phyloP scores from a whole-genome alignment of 1,140 invertebrate genomes.

The Schmidtea mediterranea region DNA sequence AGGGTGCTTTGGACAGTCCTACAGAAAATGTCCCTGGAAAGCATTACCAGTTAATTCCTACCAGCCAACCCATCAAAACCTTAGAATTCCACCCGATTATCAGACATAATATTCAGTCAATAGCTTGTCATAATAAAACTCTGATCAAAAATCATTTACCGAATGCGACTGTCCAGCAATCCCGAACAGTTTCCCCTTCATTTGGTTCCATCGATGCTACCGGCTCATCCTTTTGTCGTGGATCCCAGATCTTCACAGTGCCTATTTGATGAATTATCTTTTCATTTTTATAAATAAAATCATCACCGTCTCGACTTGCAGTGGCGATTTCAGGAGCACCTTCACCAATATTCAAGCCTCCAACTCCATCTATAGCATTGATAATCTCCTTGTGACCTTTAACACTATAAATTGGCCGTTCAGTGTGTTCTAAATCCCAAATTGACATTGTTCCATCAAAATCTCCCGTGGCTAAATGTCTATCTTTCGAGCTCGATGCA shows the following conservation, averaged over 20 bases:
- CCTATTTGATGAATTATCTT: conserved; percentile 29
- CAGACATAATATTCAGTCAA: no score
- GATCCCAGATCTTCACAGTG: conserved; percentile 76
- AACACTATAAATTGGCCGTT: conserved; percentile 45
- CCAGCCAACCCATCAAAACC: no score
- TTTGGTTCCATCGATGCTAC: conserved; percentile 55
- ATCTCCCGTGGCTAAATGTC: conserved; percentile 61
- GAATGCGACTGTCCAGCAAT: conserved; percentile 27
- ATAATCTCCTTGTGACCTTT: conserved; percentile 62
- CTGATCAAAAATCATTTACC: no score
- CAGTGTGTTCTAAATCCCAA: conserved; percentile 52
- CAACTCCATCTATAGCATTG: conserved; percentile 68
- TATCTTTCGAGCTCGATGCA: conserved; percentile 44
- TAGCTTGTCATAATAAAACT: no score
- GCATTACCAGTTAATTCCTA: no score
- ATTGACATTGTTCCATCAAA: conserved; percentile 58
- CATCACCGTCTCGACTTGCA: conserved; percentile 57
- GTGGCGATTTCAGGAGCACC: conserved; percentile 73
- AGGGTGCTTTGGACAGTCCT: no score
- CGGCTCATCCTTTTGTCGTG: conserved; percentile 47
- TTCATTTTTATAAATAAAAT: background rate
- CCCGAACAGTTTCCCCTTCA: conserved; percentile 32
- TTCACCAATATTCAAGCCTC: conserved; percentile 48
- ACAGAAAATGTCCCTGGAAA: no score
- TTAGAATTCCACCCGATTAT: no score